Base-by-base conservation (phyloP, 1,140 invertebrate genomes). In the Mycetomoellerius zeteki region DNA sequence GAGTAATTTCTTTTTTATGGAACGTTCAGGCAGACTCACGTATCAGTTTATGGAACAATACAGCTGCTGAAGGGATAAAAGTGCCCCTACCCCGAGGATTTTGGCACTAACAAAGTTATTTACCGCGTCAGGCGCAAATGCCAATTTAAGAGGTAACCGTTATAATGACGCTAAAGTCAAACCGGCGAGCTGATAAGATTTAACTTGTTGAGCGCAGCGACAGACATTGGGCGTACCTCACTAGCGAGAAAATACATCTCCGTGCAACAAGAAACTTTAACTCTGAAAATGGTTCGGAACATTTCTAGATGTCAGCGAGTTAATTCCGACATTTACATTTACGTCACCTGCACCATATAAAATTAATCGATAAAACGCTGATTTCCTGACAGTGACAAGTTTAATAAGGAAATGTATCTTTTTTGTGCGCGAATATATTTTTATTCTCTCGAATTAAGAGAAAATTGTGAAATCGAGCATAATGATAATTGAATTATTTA, bases 1-100 rank as follows among this genome's bases (percentile, higher is more conserved):
- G 33, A 62, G 56, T 75, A 84, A 84, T 84, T 84, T 43, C 56
- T 84, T 75, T 84, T 75, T 84, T 84, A 84, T 37, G 43, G 24
- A 27, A 62, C 69, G 19, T 47, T 60, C 78, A 47, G 43, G 54
- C 24, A 54, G 54, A 84, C 56, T 75, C 54, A 69, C 69, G 43
- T 75, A 75, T 84, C 69, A 84, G 80, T 84, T 75, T 75, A 84
- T 56, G 37, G 69, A 84, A 84, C 80, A 84, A 75, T 84, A 54
- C 80, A 60, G 56, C 69, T 60, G 80, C 37, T n/a, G 24, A 43
- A 58, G 37, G 54, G 69, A 75, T 72, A 84, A 84, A 84, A 84
- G 69, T 84, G 69, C 2, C 43, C 12, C 24, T 75, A 47, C 27
- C 19, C 60, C 37, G 6, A 50, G 54, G 75, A 27, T 84, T 84